A percentile compares a stretch with the other conserved stretches of the same genome.
These are phyloP conservation scores for Rhagium mordax DNA, from an alignment of 2,888 invertebrate species.

Conservation along the genomic window DNA sequence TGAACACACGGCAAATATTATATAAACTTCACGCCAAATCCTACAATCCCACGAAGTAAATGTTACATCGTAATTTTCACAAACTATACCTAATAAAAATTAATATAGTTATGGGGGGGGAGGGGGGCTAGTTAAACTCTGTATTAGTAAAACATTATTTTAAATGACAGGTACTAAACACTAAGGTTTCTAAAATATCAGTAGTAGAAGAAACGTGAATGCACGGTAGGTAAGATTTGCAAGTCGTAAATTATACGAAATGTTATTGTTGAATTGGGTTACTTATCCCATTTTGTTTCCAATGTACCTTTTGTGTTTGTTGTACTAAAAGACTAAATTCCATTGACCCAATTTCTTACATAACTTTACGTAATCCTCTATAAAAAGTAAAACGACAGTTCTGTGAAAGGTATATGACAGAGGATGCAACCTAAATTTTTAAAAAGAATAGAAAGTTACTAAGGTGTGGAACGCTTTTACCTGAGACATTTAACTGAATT, in stretches of 20 bases:
- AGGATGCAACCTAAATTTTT: slow-evolving; percentile 29
- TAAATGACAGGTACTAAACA: no score
- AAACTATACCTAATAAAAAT: no score
- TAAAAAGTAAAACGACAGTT: slow-evolving; percentile 38
- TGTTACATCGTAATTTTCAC: no score
- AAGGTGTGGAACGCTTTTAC: slow-evolving; percentile 5
- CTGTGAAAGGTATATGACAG: slow-evolving; percentile 30
- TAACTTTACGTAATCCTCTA: slow-evolving; percentile 46
- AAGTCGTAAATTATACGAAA: slow-evolving; percentile 6
- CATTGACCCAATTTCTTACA: slow-evolving; percentile 46
- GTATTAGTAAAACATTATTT: no score
- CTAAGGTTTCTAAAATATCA: no score
- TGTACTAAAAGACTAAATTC: slow-evolving; percentile 20
- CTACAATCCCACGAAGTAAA: no score
- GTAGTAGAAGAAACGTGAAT: no score
- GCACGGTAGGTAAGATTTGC: neutral
- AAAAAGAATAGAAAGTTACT: slow-evolving; percentile 44
- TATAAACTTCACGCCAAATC: no score
- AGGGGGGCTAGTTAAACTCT: no score
- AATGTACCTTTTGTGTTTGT: slow-evolving; percentile 25
- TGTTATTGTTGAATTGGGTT: neutral
- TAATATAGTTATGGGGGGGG: no score
- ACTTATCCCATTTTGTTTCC: slow-evolving; percentile 4
- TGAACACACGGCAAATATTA: no score
- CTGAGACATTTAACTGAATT: slow-evolving; percentile 14